A percentile compares a stretch with the other conserved stretches of the same genome.
Evolutionary conservation across 2,888 invertebrate genomes (phyloP).

Genomic region (Limnephilus rhombicus): DNA sequence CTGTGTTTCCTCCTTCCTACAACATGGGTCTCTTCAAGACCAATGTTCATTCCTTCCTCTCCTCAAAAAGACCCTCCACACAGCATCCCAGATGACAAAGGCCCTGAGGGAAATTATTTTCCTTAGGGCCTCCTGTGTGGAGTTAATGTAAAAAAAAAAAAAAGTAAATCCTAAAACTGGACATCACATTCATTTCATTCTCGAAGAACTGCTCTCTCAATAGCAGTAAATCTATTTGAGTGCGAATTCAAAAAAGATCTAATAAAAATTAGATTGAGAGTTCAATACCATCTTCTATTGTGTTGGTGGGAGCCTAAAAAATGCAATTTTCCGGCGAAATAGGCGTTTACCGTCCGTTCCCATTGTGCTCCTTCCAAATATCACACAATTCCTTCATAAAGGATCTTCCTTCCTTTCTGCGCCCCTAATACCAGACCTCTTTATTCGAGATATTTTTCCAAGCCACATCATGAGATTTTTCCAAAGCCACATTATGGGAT

Average conservation of each 20-base stretch:
- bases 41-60: too few relatives aligned
- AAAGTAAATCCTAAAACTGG: too few relatives aligned
- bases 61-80: too few relatives aligned
- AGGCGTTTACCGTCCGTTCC: constrained; percentile 44
- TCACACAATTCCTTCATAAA: constrained; percentile 59
- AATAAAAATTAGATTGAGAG: not conserved
- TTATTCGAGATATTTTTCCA: constrained; percentile 62
- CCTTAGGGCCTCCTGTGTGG: too few relatives aligned
- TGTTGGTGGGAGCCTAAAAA: constrained; percentile 32
- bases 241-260: not conserved
- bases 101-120: too few relatives aligned
- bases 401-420: constrained; percentile 47
- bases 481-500: constrained; percentile 60
- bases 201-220: not conserved
- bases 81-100: too few relatives aligned
- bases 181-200: too few relatives aligned
- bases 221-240: not conserved
- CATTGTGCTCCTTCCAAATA: constrained; percentile 56
- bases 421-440: constrained; percentile 61
- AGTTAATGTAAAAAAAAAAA: too few relatives aligned
- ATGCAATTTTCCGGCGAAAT: constrained; percentile 62
- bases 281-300: constrained; percentile 19
- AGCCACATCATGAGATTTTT: constrained; percentile 51
- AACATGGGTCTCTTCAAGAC: too few relatives aligned
- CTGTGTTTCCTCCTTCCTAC: too few relatives aligned